Conservation (phyloP, 2,113 vertebrate genomes). For the Balaeniceps rex region DNA sequence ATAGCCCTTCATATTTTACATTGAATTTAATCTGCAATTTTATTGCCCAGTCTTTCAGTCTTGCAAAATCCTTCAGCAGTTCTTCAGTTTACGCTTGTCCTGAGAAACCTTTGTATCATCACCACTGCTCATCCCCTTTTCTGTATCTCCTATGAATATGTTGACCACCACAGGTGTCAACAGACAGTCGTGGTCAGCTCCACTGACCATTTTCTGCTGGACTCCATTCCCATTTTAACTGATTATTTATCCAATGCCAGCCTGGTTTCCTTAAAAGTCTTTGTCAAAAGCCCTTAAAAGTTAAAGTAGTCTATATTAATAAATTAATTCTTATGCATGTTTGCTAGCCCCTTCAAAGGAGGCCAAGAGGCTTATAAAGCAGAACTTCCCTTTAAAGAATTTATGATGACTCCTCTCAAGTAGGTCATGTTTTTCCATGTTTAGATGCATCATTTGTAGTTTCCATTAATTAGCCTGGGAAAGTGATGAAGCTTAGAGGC, state of each 20-base stretch:
- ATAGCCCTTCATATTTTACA: background rate
- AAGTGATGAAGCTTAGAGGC: background rate
- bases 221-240: background rate
- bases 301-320: background rate
- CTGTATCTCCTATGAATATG: background rate
- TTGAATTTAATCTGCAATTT: background rate
- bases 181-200: background rate
- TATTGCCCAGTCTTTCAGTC: background rate
- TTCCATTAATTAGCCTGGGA: background rate
- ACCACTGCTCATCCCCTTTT: rapidly evolving
- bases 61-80: background rate
- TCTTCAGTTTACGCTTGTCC: background rate
- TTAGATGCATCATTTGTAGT: background rate
- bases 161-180: background rate
- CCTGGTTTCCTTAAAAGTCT: background rate
- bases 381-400: background rate
- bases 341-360: background rate
- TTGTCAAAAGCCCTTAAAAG: background rate
- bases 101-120: background rate
- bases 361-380: background rate
- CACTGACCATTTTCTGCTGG: background rate
- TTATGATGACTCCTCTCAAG: background rate
- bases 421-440: background rate
- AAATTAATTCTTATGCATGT: background rate
- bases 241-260: background rate